These are phyloP conservation scores for Poecilia picta DNA, from an alignment of 2,797 vertebrate species.

Conservation along the genomic window DNA sequence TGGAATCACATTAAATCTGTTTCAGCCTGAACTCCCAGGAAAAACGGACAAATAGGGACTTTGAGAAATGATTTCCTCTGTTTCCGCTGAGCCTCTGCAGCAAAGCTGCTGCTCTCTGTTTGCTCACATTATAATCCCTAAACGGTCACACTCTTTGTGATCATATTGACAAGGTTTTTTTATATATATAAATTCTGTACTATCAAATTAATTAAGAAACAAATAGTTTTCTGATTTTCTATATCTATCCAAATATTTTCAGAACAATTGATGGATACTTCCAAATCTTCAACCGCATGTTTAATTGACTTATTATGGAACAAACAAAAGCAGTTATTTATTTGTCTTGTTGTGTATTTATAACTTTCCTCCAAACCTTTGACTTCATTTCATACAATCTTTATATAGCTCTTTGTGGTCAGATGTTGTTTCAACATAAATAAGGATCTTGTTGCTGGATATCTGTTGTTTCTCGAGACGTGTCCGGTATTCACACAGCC, in stretches of 20 bases:
- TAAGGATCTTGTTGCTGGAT: background rate
- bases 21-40: slow-evolving; percentile 13
- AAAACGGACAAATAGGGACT: slow-evolving; percentile 20
- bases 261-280: background rate
- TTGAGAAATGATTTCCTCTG: slow-evolving; percentile 18
- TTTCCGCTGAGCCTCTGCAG: background rate
- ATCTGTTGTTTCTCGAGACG: background rate
- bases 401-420: too few species aligned
- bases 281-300: background rate
- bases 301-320: background rate
- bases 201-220: background rate
- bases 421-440: background rate
- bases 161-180: background rate
- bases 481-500: background rate
- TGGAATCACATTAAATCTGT: slow-evolving; percentile 59
- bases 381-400: background rate
- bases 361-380: background rate
- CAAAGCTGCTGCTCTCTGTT: background rate
- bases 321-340: background rate
- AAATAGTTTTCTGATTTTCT: background rate
- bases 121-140: background rate
- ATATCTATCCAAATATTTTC: background rate
- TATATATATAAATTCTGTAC: background rate
- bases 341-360: background rate
- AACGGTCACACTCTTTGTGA: background rate